Percentiles rank a stretch among this genome's conserved stretches.
Evolutionary conservation across 2,797 vertebrate species (phyloP).

Genomic region (Acanthopagrus latus): DNA sequence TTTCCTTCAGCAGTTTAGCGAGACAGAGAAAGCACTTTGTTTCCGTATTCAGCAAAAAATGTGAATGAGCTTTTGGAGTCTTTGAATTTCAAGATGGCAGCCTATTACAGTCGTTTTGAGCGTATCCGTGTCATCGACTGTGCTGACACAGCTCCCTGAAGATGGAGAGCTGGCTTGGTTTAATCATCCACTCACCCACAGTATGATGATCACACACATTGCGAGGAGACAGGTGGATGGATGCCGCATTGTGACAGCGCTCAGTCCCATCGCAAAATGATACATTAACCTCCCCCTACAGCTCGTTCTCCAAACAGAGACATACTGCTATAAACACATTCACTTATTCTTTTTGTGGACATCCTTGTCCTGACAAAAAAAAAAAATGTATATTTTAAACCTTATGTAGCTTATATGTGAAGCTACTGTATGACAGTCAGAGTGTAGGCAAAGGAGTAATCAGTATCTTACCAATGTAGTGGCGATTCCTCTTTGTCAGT

Average conservation of each 20-base stretch:
- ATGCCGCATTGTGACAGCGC: conserved; percentile 44
- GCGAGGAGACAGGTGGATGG: conserved; percentile 45
- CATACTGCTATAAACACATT: conserved; percentile 10
- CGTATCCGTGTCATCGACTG: conserved; percentile 68
- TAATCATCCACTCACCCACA: conserved; percentile 72
- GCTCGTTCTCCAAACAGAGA: conserved; percentile 1
- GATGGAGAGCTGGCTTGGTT: conserved; percentile 65
- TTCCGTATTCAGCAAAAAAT: conserved; percentile 79
- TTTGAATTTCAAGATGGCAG: conserved; percentile 75
- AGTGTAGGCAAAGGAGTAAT: conserved; percentile 9
- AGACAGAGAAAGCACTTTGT: conserved; percentile 60
- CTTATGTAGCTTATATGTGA: not conserved
- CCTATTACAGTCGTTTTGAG: conserved; percentile 66
- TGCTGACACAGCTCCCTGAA: conserved; percentile 79
- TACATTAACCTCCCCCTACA: not conserved
- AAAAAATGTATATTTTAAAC: not conserved
- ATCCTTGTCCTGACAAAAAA: not conserved
- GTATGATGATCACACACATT: conserved; percentile 53
- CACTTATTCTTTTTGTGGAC: not conserved
- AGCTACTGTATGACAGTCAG: conserved; percentile 12
- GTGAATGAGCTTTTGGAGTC: conserved; percentile 57
- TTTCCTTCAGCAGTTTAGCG: conserved; percentile 74
- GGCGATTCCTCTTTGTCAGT: conserved; percentile 15
- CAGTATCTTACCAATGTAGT: conserved; percentile 7
- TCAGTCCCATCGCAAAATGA: conserved; percentile 24